A percentile compares a stretch with the other conserved stretches of the same genome.
phyloP scores from a whole-genome alignment of 2,888 invertebrate species.

The Cheilosia impressa region DNA sequence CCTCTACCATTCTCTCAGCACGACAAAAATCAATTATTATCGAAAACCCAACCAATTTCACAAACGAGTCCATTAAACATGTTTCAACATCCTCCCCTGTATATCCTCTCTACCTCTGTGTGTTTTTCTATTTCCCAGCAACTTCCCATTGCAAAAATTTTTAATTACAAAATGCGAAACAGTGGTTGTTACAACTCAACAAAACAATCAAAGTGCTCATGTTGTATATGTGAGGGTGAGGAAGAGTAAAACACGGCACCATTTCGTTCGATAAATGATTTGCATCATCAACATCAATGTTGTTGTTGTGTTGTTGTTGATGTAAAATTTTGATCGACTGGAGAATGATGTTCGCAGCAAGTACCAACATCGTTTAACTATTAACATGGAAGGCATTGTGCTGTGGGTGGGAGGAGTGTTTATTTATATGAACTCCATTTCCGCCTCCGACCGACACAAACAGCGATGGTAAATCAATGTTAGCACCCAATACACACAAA shows the following conservation, averaged over 20 bases:
- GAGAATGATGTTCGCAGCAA: not conserved
- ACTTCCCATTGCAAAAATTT: constrained; percentile 23
- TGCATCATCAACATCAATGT: constrained; percentile 28
- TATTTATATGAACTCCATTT: constrained; percentile 46
- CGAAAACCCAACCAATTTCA: constrained; percentile 17
- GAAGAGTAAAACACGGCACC: constrained; percentile 18
- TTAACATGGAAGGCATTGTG: constrained; percentile 36
- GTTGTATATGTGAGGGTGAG: not conserved
- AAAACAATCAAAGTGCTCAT: constrained; percentile 53
- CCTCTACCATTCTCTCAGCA: too few species aligned
- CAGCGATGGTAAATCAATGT: constrained; percentile 45
- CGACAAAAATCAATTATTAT: constrained; percentile 12
- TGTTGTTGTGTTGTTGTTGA: not conserved
- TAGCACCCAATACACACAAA: constrained; percentile 5
- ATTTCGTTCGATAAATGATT: constrained; percentile 45
- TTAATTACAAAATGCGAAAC: constrained; percentile 42
- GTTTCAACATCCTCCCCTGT: too few species aligned
- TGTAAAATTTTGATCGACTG: not conserved
- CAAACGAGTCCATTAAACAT: constrained; percentile 31
- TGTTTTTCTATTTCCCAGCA: not conserved
- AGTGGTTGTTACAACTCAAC: constrained; percentile 47
- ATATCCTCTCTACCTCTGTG: too few species aligned
- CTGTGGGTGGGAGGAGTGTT: not conserved
- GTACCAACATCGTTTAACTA: constrained; percentile 26
- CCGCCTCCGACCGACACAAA: constrained; percentile 23